Conservation (phyloP, 2,797 vertebrate genomes). For the Atherinosoma microstoma region DNA sequence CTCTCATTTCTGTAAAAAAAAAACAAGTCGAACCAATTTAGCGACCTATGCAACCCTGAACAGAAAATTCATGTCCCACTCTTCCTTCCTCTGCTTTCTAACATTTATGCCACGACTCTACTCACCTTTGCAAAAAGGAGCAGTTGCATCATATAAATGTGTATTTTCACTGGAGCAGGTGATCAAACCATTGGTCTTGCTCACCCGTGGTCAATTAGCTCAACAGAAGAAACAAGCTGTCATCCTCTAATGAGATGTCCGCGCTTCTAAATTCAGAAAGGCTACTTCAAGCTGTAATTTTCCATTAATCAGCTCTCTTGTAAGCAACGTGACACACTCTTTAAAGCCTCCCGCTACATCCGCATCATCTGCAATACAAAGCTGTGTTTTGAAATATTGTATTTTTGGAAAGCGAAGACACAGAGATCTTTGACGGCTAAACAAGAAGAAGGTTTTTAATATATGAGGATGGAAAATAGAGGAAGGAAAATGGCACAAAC, state of each 20-base stretch:
- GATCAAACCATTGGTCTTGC: slow-evolving; percentile 29
- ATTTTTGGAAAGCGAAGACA: slow-evolving; percentile 32
- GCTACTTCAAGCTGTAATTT: slow-evolving; percentile 51
- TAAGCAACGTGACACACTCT: slow-evolving; percentile 37
- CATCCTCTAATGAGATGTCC: slow-evolving; percentile 45
- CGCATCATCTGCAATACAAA: slow-evolving; percentile 24
- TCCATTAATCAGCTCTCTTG: slow-evolving; percentile 48
- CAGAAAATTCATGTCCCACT: too few species aligned
- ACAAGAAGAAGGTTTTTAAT: neutral
- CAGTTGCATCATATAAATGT: slow-evolving; percentile 10
- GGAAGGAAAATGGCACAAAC: neutral
- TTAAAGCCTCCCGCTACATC: slow-evolving; percentile 39
- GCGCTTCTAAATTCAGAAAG: slow-evolving; percentile 53
- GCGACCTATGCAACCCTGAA: too few species aligned
- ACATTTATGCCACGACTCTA: neutral
- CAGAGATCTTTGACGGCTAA: neutral
- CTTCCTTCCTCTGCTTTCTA: too few species aligned
- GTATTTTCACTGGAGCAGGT: slow-evolving; percentile 29
- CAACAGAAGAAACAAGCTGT: slow-evolving; percentile 53
- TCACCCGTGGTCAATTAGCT: slow-evolving; percentile 48
- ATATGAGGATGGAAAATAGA: neutral
- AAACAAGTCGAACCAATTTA: too few species aligned
- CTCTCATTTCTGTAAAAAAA: too few species aligned
- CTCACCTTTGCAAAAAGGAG: slow-evolving; percentile 7
- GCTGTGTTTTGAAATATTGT: slow-evolving; percentile 12